These are phyloP conservation scores for Esox masquinongy DNA, from an alignment of 2,797 vertebrate genomes.

Conservation along the genomic window DNA sequence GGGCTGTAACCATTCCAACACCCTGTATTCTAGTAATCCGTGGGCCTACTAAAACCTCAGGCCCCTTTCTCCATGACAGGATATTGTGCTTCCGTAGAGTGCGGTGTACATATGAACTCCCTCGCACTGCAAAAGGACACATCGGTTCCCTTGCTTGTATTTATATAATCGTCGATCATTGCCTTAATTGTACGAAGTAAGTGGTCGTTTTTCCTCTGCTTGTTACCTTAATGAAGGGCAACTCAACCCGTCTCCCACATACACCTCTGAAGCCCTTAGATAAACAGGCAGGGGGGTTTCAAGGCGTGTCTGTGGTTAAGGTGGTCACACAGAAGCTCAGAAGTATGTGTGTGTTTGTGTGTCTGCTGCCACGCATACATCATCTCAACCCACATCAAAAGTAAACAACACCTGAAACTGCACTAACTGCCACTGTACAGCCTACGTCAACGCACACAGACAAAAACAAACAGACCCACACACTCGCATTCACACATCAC, in stretches of 20 bases:
- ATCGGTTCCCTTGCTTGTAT: not conserved
- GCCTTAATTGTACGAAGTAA: not conserved
- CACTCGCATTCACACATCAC: constrained; percentile 21
- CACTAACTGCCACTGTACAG: constrained; percentile 51
- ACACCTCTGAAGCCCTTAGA: not conserved
- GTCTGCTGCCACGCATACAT: constrained; percentile 64
- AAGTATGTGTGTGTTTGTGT: constrained; percentile 22
- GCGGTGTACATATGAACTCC: not conserved
- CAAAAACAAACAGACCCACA: constrained; percentile 26
- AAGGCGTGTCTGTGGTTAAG: constrained; percentile 57
- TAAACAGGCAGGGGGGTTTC: constrained; percentile 16
- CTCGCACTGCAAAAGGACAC: not conserved
- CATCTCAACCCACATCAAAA: constrained; percentile 66
- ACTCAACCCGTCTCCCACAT: not conserved
- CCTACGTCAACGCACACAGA: constrained; percentile 55
- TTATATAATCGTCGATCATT: not conserved
- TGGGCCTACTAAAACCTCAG: constrained; percentile 32
- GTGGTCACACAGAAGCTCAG: constrained; percentile 60
- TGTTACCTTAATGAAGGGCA: not conserved
- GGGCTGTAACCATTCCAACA: constrained; percentile 19
- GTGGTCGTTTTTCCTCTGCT: not conserved
- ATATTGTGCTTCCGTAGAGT: not conserved
- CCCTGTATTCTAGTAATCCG: constrained; percentile 62
- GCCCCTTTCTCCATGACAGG: not conserved
- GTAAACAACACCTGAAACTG: constrained; percentile 53